Percentiles rank a stretch among this genome's conserved stretches.
Conservation (phyloP, 2,888 invertebrate species). For the Agrenia bidenticulata region DNA sequence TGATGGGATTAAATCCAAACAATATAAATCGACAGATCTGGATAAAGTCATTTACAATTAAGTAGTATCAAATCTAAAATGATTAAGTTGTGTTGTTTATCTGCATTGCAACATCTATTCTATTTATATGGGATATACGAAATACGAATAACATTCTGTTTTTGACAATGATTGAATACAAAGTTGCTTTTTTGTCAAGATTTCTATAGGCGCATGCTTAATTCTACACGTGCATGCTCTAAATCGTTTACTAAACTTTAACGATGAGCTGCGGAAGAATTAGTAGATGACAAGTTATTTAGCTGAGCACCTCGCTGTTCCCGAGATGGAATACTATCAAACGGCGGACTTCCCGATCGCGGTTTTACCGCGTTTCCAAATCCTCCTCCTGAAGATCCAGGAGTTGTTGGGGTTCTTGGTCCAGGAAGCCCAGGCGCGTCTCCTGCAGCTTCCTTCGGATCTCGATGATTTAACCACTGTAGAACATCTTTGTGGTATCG, state of each 20-base stretch:
- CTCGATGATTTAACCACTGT: constrained; percentile 49
- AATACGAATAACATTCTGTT: too few species aligned
- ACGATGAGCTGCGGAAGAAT: constrained; percentile 2
- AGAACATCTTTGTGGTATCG: constrained; percentile 59
- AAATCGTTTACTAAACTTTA: background rate
- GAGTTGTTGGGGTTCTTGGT: constrained; percentile 19
- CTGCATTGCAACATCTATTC: too few species aligned
- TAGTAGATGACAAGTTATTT: constrained; percentile 17
- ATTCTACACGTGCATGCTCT: background rate
- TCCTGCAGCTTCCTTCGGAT: constrained; percentile 27
- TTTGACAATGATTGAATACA: too few species aligned
- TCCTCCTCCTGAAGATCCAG: constrained; percentile 23
- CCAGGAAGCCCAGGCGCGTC: background rate
- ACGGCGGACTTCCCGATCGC: constrained; percentile 36
- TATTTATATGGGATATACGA: too few species aligned
- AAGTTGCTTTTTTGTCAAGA: too few species aligned
- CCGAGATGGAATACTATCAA: background rate
- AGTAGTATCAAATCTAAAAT: too few species aligned
- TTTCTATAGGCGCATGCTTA: background rate
- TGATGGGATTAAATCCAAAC: too few species aligned
- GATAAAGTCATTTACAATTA: too few species aligned
- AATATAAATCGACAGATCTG: too few species aligned
- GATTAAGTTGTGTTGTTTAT: too few species aligned
- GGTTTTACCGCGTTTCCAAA: constrained; percentile 23
- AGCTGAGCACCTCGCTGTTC: constrained; percentile 2